These are phyloP conservation scores for Chrysochloris asiatica DNA, from an alignment of 2,113 vertebrate genomes.

Conservation along the genomic window DNA sequence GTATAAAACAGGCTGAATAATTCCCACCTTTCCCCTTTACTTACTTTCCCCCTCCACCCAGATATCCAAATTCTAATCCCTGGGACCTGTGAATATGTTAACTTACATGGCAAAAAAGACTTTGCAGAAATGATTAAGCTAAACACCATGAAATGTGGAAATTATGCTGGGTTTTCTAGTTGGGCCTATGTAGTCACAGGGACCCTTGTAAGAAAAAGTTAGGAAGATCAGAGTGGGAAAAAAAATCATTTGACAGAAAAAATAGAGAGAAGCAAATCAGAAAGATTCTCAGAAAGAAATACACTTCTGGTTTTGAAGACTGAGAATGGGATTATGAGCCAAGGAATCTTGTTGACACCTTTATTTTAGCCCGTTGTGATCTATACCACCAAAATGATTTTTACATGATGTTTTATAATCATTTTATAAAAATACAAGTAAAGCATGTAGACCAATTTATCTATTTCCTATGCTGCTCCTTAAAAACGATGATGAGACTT, in stretches of 20 bases:
- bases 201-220: neutral
- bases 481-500: too few species aligned
- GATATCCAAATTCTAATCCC: neutral
- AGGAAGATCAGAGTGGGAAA: neutral
- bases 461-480: too few species aligned
- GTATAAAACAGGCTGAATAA: neutral
- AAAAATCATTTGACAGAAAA: neutral
- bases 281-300: neutral
- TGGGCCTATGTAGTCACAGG: neutral
- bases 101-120: neutral
- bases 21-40: neutral
- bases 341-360: neutral
- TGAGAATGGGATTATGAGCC: neutral
- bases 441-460: neutral
- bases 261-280: neutral
- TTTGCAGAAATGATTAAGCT: neutral
- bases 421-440: neutral
- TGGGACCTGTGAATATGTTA: neutral
- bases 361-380: neutral
- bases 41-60: neutral
- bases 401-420: neutral
- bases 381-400: neutral
- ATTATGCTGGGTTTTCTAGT: neutral
- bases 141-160: neutral
- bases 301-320: neutral